Base-by-base conservation (phyloP, 1,140 invertebrate species). In the Himalopsyche phryganea region DNA sequence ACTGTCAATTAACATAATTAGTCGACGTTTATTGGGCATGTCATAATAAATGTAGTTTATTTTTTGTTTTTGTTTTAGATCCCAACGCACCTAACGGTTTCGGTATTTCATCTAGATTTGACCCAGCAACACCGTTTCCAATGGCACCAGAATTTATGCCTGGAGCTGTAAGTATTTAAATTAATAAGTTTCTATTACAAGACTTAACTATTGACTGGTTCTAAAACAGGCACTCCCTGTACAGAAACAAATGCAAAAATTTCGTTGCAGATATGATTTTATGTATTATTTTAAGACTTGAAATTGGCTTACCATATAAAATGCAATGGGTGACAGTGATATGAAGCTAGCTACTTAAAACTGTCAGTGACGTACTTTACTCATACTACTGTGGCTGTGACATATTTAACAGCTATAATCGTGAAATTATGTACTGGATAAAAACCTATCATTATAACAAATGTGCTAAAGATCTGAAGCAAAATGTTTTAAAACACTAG, bases 71-170 rank as follows among this genome's bases (percentile, higher is more conserved):
- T n/a, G n/a, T n/a, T n/a, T n/a, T n/a, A 28, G 23, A 28, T 28
- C 23, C 23, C 3, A 28, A 5, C 4, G 9, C 23, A 5, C 23
- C 23, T 9, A 28, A 28, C 9, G 23, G 23, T 9, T 3, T 28
- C 23, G 23, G 9, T 28, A 28, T 52, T 45, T 11, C 40, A 6
- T 10, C 51, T 3, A 56, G 56, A 44, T 53, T 60, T 36, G 50
- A 48, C 28, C 18, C 38, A 2, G 50, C 50, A 5, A 53, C 61
- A n/a, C 61, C 61, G 0, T 64, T 64, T 46, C 62, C 62, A 20
- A 57, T 57, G 56, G 42, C 62, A 44, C 62, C 62, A 18, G 62
- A 58, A 19, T 60, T 60, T 53, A 15, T 10, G 18, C 58, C 62
- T 2, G 58, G 58, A 38, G 52, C 36, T 11, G 57, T 64, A 35